Percentiles rank a stretch among this genome's conserved stretches.
Evolutionary conservation across 2,888 invertebrate genomes (phyloP).

Genomic region (Noctuana brunneofusca): DNA sequence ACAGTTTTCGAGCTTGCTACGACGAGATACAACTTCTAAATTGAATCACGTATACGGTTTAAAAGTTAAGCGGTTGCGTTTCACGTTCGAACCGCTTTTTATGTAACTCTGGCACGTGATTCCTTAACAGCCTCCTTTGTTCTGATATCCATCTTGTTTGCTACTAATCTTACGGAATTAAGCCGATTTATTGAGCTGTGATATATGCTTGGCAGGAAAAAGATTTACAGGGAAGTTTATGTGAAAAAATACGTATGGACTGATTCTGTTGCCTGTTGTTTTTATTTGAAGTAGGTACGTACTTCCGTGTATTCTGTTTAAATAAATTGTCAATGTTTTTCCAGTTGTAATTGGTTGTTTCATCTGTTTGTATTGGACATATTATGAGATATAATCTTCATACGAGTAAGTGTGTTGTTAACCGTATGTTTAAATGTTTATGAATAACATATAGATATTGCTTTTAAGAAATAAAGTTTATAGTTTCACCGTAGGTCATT

Average conservation of each 20-base stretch:
- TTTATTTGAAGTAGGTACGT: neutral
- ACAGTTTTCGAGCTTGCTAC: constrained; percentile 68
- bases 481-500: too few species aligned
- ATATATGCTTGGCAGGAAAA: constrained; percentile 28
- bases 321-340: neutral
- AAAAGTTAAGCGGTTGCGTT: constrained; percentile 80
- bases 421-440: too few species aligned
- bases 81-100: constrained; percentile 74
- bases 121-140: constrained; percentile 49
- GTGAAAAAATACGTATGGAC: constrained; percentile 17
- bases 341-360: too few species aligned
- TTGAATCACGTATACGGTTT: constrained; percentile 82
- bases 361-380: too few species aligned
- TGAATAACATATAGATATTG: too few species aligned
- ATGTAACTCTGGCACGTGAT: constrained; percentile 71
- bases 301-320: neutral
- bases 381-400: too few species aligned
- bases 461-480: too few species aligned
- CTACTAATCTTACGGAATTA: constrained; percentile 34
- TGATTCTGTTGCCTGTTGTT: neutral
- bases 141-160: constrained; percentile 34
- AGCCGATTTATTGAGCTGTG: constrained; percentile 32
- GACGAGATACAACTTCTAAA: constrained; percentile 74
- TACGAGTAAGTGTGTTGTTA: too few species aligned
- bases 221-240: constrained; percentile 30